Evolutionary conservation across 2,888 invertebrate species (phyloP).

Genomic region (Agriotes lineatus): DNA sequence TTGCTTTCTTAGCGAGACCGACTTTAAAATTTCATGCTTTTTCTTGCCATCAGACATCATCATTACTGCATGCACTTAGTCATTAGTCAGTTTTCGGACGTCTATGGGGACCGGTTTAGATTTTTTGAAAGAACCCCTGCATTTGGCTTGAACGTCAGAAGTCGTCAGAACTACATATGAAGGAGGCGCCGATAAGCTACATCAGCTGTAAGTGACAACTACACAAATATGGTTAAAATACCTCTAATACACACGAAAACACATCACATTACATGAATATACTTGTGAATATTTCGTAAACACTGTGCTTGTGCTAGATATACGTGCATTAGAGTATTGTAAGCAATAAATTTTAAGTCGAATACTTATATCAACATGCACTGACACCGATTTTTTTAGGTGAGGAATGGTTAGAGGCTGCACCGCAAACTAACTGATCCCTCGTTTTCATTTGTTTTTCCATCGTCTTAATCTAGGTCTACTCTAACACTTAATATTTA

Average conservation of each 20-base stretch:
- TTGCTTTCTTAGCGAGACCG: too few species aligned
- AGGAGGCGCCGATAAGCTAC: slow-evolving; percentile 31
- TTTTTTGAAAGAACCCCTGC: too few species aligned
- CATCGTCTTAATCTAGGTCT: slow-evolving; percentile 24
- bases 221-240: slow-evolving; percentile 42
- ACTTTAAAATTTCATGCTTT: too few species aligned
- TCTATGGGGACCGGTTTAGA: too few species aligned
- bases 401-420: slow-evolving; percentile 37
- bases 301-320: slow-evolving; percentile 40
- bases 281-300: slow-evolving; percentile 25
- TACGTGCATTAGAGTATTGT: slow-evolving; percentile 37
- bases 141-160: too few species aligned
- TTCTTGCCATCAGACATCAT: too few species aligned
- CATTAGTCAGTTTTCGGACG: too few species aligned
- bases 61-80: too few species aligned
- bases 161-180: slow-evolving; percentile 26
- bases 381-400: slow-evolving; percentile 37
- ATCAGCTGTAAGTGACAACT: slow-evolving; percentile 30
- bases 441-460: slow-evolving; percentile 14
- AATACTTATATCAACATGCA: slow-evolving; percentile 39
- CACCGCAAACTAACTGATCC: slow-evolving; percentile 40
- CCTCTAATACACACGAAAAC: slow-evolving; percentile 35
- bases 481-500: slow-evolving; percentile 40
- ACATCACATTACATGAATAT: slow-evolving; percentile 40
- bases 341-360: slow-evolving; percentile 27